A percentile compares a stretch with the other conserved stretches of the same genome.
Evolutionary conservation across 2,113 vertebrate species (phyloP).

Genomic region (Poeciliopsis occidentalis): DNA sequence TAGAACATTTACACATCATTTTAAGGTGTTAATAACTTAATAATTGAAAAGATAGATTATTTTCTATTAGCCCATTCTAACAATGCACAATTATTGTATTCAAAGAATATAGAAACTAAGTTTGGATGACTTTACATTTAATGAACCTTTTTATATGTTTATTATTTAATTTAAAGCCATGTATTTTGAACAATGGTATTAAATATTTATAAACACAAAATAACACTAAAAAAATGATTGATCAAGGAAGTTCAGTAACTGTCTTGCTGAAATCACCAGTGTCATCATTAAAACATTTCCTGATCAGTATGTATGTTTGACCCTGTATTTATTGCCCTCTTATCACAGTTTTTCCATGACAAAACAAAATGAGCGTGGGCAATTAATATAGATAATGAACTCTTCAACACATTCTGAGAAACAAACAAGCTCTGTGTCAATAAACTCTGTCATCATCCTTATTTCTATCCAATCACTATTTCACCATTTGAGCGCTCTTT

Average conservation of each 20-base stretch:
- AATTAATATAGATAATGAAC: background rate
- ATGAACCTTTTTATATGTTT: slow-evolving; percentile 14
- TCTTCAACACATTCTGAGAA: slow-evolving; percentile 14
- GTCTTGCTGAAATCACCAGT: background rate
- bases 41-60: slow-evolving; percentile 35
- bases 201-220: slow-evolving; percentile 2
- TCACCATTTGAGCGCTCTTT: background rate
- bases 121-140: slow-evolving; percentile 44
- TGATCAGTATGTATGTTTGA: background rate
- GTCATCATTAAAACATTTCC: background rate
- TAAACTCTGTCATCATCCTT: slow-evolving; percentile 3
- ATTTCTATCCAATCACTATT: background rate
- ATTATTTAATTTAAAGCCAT: slow-evolving; percentile 19
- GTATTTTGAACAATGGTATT: background rate
- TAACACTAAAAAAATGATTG: background rate
- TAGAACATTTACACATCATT: slow-evolving; percentile 50
- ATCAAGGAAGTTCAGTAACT: background rate
- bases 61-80: no score
- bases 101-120: slow-evolving; percentile 59
- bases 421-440: background rate
- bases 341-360: slow-evolving; percentile 19
- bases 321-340: slow-evolving; percentile 11
- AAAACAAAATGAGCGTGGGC: background rate
- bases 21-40: slow-evolving; percentile 64
- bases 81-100: slow-evolving; percentile 52